These are phyloP conservation scores for Glaucidium brasilianum DNA, from an alignment of 2,113 vertebrate species.

Conservation along the genomic window DNA sequence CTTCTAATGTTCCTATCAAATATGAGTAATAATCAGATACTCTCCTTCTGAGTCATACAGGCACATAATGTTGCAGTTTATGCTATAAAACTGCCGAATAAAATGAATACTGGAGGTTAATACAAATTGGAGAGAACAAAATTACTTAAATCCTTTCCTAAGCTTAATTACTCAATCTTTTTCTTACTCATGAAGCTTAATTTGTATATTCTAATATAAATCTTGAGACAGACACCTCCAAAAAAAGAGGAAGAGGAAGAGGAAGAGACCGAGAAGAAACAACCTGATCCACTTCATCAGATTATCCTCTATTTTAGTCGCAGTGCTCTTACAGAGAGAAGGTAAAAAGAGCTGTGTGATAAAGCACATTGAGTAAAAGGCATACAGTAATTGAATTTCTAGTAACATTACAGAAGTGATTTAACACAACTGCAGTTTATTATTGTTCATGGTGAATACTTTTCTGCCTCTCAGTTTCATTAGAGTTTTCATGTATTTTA, in stretches of 20 bases:
- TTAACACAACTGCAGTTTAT: background rate
- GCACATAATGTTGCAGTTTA: background rate
- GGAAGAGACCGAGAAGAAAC: constrained; percentile 83
- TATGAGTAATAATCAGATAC: background rate
- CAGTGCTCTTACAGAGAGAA: constrained; percentile 92
- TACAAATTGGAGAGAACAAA: background rate
- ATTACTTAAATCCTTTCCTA: background rate
- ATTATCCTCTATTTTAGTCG: constrained; percentile 97
- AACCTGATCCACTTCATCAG: constrained; percentile 97
- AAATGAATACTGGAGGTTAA: background rate
- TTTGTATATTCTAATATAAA: constrained; percentile 34
- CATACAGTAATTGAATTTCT: background rate
- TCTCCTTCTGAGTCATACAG: background rate
- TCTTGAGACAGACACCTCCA: constrained; percentile 85
- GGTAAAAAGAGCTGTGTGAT: constrained; percentile 71
- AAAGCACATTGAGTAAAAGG: background rate
- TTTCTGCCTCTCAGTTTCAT: background rate
- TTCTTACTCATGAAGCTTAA: background rate
- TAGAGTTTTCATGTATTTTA: background rate
- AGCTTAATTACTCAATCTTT: background rate
- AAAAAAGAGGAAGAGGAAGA: constrained; percentile 90
- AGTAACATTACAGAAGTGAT: background rate
- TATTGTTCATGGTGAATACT: background rate
- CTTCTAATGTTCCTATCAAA: background rate
- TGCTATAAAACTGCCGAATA: background rate